Evolutionary conservation across 2,888 invertebrate genomes (phyloP).

Genomic region (Chrysomela aeneicollis): DNA sequence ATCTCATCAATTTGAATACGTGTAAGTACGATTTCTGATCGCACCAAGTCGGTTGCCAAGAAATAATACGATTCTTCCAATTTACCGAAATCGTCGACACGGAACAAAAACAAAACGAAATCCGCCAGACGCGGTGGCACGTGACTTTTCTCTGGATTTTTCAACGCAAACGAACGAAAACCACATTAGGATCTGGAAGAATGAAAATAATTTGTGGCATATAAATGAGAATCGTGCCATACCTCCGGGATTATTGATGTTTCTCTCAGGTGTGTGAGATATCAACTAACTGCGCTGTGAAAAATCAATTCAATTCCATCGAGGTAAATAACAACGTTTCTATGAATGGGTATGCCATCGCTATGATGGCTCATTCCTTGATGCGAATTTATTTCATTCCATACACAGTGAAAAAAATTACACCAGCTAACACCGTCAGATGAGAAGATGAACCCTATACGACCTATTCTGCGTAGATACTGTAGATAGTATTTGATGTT

Average conservation of each 20-base stretch:
- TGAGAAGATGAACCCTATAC: no score
- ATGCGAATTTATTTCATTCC: no score
- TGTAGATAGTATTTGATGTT: no score
- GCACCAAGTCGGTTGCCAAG: not conserved
- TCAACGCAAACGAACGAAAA: constrained; percentile 6
- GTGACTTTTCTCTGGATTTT: constrained; percentile 16
- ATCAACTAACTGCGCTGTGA: no score
- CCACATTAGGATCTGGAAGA: constrained; percentile 7
- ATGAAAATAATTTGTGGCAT: constrained; percentile 32
- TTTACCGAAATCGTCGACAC: constrained; percentile 14
- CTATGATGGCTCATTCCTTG: no score
- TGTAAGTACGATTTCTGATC: not conserved
- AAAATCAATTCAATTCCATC: no score
- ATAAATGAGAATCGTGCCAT: constrained; percentile 26
- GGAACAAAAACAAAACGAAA: constrained; percentile 21
- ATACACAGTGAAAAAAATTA: no score
- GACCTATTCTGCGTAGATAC: no score
- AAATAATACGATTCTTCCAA: not conserved
- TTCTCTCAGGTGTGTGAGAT: constrained; percentile 9
- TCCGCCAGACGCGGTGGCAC: constrained; percentile 11
- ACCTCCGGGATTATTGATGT: not conserved
- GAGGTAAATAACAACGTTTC: no score
- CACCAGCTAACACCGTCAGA: no score
- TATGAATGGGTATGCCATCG: no score
- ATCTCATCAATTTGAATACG: constrained; percentile 6